Conservation (phyloP, 1,140 invertebrate genomes). For the Drosophila seguyi region DNA sequence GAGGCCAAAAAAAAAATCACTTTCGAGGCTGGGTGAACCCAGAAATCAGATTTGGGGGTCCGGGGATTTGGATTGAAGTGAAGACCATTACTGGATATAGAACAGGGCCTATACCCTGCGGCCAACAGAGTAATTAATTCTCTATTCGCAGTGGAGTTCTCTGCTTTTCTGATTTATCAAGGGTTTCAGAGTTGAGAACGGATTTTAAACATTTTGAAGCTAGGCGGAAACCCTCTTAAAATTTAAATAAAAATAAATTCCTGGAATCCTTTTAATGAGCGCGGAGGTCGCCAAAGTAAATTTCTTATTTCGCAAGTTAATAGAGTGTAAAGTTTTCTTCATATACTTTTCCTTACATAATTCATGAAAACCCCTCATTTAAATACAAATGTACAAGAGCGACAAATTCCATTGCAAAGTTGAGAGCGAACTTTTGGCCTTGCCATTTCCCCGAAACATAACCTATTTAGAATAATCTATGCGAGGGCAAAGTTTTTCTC, state of each 20-base stretch:
- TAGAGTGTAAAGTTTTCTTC: conserved; percentile 27
- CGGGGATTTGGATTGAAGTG: conserved; percentile 35
- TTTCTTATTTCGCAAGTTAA: conserved; percentile 23
- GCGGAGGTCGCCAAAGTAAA: conserved; percentile 5
- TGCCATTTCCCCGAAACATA: conserved; percentile 43
- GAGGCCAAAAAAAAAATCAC: conserved; percentile 10
- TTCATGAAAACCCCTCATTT: conserved; percentile 41
- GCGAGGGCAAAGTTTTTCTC: conserved; percentile 22
- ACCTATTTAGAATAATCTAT: conserved; percentile 45
- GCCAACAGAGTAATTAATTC: conserved; percentile 49
- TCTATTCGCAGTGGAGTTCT: conserved; percentile 32
- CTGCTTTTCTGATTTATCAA: not conserved
- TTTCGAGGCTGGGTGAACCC: conserved; percentile 5
- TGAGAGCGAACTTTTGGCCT: conserved; percentile 26
- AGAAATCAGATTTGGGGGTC: conserved; percentile 27
- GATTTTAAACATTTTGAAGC: not conserved
- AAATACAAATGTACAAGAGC: conserved; percentile 32
- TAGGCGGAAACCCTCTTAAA: too few relatives aligned
- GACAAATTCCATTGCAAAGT: conserved; percentile 14
- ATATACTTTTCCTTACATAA: conserved; percentile 29
- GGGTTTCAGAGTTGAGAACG: not conserved
- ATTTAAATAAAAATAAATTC: not conserved
- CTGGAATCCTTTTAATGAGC: not conserved
- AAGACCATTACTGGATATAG: conserved; percentile 14
- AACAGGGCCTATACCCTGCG: conserved; percentile 10